Conservation (phyloP, 2,113 vertebrate species). For the Cephalopholis sonnerati region DNA sequence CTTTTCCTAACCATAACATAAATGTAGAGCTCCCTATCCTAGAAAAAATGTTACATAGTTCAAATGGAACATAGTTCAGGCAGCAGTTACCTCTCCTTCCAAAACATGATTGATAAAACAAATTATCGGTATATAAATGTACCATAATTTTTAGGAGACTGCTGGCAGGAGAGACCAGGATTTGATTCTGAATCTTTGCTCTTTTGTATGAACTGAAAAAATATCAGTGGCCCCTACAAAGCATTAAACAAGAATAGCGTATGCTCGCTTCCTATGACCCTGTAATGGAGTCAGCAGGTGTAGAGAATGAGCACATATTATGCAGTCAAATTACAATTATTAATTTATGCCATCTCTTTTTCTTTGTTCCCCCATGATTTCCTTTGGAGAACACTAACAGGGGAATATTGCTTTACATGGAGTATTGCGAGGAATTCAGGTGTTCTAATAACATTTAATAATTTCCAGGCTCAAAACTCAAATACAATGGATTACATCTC, state of each 20-base stretch:
- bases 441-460: conserved; percentile 58
- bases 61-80: background rate
- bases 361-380: background rate
- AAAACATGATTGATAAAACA: background rate
- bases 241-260: background rate
- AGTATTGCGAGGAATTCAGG: conserved; percentile 26
- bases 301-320: conserved; percentile 3
- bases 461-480: conserved; percentile 46
- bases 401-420: conserved; percentile 59
- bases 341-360: conserved; percentile 23
- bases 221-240: background rate
- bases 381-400: background rate
- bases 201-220: conserved; percentile 8
- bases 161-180: background rate
- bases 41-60: background rate
- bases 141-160: background rate
- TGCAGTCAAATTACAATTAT: conserved; percentile 21
- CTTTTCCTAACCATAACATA: background rate
- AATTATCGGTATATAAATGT: background rate
- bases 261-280: background rate
- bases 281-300: conserved; percentile 44
- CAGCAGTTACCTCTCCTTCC: background rate
- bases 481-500: conserved; percentile 37
- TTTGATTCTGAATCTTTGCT: conserved; percentile 6
- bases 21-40: no score